These are phyloP conservation scores for Piliocolobus tephrosceles DNA, from an alignment of 2,113 vertebrate species.

Conservation along the genomic window DNA sequence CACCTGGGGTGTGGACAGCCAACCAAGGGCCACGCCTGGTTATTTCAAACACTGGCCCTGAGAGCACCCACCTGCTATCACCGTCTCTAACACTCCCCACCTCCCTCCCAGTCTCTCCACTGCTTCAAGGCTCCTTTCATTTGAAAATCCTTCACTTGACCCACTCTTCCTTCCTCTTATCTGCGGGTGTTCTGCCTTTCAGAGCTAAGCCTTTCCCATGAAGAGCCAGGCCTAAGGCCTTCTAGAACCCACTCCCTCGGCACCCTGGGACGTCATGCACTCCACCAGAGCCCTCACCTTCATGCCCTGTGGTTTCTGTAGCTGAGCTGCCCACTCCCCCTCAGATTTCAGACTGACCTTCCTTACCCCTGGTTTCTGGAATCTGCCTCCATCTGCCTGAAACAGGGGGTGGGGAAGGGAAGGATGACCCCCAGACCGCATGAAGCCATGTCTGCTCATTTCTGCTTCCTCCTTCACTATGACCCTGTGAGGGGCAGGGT, in stretches of 20 bases:
- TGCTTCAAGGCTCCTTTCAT: not conserved
- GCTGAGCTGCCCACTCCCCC: not conserved
- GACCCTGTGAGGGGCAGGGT: not conserved
- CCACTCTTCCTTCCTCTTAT: not conserved
- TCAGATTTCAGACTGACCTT: not conserved
- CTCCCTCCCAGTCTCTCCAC: fast-evolving
- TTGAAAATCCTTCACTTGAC: not conserved
- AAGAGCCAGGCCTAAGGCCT: fast-evolving
- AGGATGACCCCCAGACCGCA: fast-evolving
- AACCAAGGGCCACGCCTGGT: not conserved
- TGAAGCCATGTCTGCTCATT: fast-evolving
- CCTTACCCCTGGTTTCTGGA: not conserved
- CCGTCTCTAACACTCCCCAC: too few relatives aligned
- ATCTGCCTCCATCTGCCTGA: not conserved
- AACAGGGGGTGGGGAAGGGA: not conserved
- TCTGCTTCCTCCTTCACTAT: fast-evolving
- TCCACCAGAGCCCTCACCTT: fast-evolving
- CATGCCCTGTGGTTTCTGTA: not conserved
- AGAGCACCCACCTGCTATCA: not conserved
- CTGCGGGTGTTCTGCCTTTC: not conserved
- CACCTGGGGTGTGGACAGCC: not conserved
- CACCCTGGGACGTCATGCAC: fast-evolving
- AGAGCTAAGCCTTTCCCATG: not conserved
- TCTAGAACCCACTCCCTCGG: fast-evolving
- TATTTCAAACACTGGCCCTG: not conserved